Conservation (phyloP, 2,888 invertebrate genomes). For the Phyllotreta striolata region DNA sequence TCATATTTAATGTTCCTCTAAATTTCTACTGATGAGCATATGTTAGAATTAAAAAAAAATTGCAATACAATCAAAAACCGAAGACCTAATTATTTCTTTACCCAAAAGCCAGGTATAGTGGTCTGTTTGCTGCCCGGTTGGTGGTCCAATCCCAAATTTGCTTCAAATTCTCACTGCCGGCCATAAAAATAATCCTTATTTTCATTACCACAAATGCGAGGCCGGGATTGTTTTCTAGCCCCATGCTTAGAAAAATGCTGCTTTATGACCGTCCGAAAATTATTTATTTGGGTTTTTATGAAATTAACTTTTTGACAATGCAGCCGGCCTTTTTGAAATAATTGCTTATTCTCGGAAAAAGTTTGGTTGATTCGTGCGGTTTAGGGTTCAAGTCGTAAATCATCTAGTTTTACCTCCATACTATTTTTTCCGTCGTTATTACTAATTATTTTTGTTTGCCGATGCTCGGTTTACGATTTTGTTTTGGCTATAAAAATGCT, state of each 20-base stretch:
- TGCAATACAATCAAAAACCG: slow-evolving; percentile 8
- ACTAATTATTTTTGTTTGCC: slow-evolving; percentile 11
- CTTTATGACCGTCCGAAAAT: slow-evolving; percentile 18
- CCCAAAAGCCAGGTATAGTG: slow-evolving; percentile 8
- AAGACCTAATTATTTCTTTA: slow-evolving; percentile 25
- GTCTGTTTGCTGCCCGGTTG: slow-evolving; percentile 13
- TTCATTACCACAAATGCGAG: slow-evolving; percentile 17
- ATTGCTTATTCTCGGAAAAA: slow-evolving; percentile 16
- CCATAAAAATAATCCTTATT: slow-evolving; percentile 28
- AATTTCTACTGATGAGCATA: no score
- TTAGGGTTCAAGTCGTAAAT: slow-evolving; percentile 16
- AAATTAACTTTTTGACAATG: slow-evolving; percentile 17
- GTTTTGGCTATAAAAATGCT: no score
- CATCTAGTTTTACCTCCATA: slow-evolving; percentile 3
- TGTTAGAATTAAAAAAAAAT: no score
- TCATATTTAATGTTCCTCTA: no score
- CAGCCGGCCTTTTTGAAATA: slow-evolving; percentile 16
- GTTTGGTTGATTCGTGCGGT: slow-evolving; percentile 12
- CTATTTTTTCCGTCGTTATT: slow-evolving; percentile 4
- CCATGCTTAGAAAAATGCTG: slow-evolving; percentile 20
- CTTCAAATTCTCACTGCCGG: slow-evolving; percentile 3
- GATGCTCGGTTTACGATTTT: slow-evolving; percentile 4
- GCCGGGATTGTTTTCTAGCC: slow-evolving; percentile 17
- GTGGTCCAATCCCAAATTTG: slow-evolving; percentile 19
- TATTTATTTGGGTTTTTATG: slow-evolving; percentile 21